A percentile compares a stretch with the other conserved stretches of the same genome.
These are phyloP conservation scores for Coendou prehensilis DNA, from an alignment of 2,797 vertebrate species.

Conservation along the genomic window DNA sequence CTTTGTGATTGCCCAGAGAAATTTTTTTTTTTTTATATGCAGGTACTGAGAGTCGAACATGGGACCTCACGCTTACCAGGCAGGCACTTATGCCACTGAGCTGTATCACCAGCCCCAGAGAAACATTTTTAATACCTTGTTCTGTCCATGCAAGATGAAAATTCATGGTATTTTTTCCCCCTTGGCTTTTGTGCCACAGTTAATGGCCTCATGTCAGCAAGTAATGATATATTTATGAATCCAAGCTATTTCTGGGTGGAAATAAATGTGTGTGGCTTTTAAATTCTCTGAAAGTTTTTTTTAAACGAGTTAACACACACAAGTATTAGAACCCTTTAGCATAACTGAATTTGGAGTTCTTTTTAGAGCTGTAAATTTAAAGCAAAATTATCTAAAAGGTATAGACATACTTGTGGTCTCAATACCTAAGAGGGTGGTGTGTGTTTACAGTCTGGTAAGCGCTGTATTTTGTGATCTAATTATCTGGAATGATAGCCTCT, in stretches of 20 bases:
- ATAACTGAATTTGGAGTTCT: conserved; percentile 51
- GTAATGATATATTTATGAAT: conserved; percentile 34
- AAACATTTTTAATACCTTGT: not conserved
- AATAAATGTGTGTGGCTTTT: not conserved
- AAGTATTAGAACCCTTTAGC: conserved; percentile 49
- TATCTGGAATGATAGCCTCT: not conserved
- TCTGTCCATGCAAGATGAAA: conserved; percentile 30
- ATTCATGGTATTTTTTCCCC: not conserved
- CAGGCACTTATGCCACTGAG: too few relatives aligned
- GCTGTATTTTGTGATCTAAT: not conserved
- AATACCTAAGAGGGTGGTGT: not conserved
- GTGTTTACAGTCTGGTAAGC: too few relatives aligned
- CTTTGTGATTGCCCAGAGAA: not conserved
- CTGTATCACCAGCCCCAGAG: not conserved
- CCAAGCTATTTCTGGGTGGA: not conserved
- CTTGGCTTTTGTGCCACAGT: not conserved
- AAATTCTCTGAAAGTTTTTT: conserved; percentile 47
- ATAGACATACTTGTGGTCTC: not conserved
- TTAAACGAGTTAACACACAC: not conserved
- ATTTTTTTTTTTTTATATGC: too few relatives aligned
- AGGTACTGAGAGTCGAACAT: too few relatives aligned
- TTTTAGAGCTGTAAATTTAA: conserved; percentile 64
- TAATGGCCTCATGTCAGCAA: not conserved
- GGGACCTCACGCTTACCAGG: too few relatives aligned
- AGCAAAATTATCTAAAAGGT: conserved; percentile 35